Base-by-base conservation (phyloP, 2,888 invertebrate genomes). In the Notocelia uddmanniana region DNA sequence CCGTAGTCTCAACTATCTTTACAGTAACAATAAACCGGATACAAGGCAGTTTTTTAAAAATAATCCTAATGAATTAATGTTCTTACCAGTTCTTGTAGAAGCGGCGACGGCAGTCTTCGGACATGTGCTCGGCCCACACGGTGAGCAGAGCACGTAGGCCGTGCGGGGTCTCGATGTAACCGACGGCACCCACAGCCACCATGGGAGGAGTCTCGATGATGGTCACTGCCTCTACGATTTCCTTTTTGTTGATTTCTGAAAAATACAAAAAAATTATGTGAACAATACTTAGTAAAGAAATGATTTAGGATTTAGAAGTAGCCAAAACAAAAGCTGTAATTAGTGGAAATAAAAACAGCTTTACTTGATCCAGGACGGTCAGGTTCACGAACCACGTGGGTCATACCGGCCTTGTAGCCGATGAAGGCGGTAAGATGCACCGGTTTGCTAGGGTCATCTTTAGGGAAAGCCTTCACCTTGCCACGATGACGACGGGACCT, bases 391-490 rank as follows among this genome's bases (percentile, higher is more conserved):
- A 99, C 98, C 92, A 99, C 97, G 91, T 99, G 99, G 84, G 99
- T 99, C 99, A 99, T 99, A 90, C 99, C 99, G 87, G 99, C 99
- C 92, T 99, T 99, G 94, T 99, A 99, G 74, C 98, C 99, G 82
- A 99, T 95, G 89, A 99, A 99, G 60, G 99, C 98, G 0, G 99
- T 99, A 74, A 99, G 95, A 94, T 99, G 99, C 3, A 99, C 98
- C 55, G 99, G 99, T 91, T 99, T 99, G 83, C 95, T 96, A 37
- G 97, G 94, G 89, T 99, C 99, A 96, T 99, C 99, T 89, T 98
- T 99, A 41, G 99, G 99, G 95, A 99, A 99, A 69, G 99, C 98
- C 98, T 99, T 99, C 77, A 98, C 98, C 94, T 99, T 99, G 83
- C 99, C 99, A 94, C 99, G 97, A 95, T 99, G 99, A 87, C 99